Percentiles rank a stretch among this genome's conserved stretches.
Conservation (phyloP, 2,797 vertebrate genomes). For the Tapera naevia region DNA sequence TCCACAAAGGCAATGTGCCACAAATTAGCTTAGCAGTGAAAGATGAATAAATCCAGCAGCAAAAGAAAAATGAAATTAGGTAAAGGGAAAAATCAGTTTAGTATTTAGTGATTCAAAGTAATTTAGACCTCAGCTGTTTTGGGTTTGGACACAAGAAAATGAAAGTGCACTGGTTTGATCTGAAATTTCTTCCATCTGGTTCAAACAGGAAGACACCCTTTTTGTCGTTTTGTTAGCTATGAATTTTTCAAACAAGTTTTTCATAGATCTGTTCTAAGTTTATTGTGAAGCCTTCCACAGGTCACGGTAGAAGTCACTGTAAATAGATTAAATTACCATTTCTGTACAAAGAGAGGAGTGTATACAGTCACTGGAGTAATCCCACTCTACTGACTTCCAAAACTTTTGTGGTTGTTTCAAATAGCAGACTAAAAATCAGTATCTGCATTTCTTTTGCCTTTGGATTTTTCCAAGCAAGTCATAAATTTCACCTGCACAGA, state of each 20-base stretch:
- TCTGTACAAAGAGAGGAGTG: background rate
- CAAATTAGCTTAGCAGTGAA: background rate
- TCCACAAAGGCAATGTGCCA: background rate
- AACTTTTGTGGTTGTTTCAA: background rate
- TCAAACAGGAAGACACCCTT: conserved; percentile 46
- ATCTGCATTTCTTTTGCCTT: background rate
- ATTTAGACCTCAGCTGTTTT: conserved; percentile 18
- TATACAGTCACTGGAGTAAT: background rate
- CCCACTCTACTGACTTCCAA: background rate
- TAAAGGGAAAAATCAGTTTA: background rate
- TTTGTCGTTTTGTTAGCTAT: conserved; percentile 15
- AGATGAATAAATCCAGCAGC: background rate
- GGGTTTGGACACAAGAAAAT: conserved; percentile 38
- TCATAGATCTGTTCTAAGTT: conserved; percentile 36
- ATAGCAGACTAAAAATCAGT: background rate
- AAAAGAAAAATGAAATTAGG: background rate
- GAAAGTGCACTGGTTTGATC: background rate
- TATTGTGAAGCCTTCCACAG: conserved; percentile 26
- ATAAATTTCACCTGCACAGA: background rate
- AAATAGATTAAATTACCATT: conserved; percentile 35
- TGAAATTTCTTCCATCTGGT: conserved; percentile 57
- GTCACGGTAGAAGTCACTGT: background rate
- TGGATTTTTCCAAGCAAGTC: background rate
- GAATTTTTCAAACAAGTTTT: conserved; percentile 37
- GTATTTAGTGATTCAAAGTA: background rate